These are phyloP conservation scores for Centropus bengalensis DNA, from an alignment of 2,113 vertebrate species.

Conservation along the genomic window DNA sequence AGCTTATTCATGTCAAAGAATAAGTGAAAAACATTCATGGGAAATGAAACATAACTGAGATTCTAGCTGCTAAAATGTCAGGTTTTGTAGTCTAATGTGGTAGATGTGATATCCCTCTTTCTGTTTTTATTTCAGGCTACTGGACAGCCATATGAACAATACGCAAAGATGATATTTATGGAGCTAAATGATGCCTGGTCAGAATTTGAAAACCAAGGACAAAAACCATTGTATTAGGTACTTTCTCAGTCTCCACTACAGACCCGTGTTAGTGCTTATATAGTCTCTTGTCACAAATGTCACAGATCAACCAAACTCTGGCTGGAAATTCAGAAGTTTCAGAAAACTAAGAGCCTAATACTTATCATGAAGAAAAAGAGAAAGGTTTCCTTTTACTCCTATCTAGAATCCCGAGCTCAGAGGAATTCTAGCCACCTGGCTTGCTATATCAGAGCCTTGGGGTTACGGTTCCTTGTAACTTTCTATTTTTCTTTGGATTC, in stretches of 20 bases:
- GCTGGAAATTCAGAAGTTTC: conserved; percentile 53
- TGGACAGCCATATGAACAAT: conserved; percentile 98
- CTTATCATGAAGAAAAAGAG: conserved; percentile 35
- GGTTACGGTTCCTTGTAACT: conserved; percentile 27
- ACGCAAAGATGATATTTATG: conserved; percentile 99
- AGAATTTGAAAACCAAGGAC: conserved; percentile 99
- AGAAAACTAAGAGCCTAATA: conserved; percentile 51
- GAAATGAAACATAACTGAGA: not conserved
- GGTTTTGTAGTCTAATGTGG: not conserved
- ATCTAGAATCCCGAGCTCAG: conserved; percentile 39
- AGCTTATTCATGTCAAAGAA: not conserved
- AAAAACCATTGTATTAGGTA: conserved; percentile 92
- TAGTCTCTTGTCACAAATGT: conserved; percentile 73
- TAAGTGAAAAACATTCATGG: not conserved
- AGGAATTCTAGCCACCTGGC: conserved; percentile 64
- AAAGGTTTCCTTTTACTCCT: conserved; percentile 15
- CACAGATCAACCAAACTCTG: conserved; percentile 72
- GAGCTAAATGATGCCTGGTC: conserved; percentile 99
- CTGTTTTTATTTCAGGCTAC: conserved; percentile 85
- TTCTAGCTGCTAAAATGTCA: not conserved
- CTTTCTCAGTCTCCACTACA: conserved; percentile 67
- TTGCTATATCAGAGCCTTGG: not conserved
- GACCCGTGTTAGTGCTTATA: conserved; percentile 72
- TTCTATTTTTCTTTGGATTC: conserved; percentile 18
- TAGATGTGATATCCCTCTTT: conserved; percentile 31